Evolutionary conservation across 2,797 vertebrate species (phyloP).

Genomic region (Ispidina picta): DNA sequence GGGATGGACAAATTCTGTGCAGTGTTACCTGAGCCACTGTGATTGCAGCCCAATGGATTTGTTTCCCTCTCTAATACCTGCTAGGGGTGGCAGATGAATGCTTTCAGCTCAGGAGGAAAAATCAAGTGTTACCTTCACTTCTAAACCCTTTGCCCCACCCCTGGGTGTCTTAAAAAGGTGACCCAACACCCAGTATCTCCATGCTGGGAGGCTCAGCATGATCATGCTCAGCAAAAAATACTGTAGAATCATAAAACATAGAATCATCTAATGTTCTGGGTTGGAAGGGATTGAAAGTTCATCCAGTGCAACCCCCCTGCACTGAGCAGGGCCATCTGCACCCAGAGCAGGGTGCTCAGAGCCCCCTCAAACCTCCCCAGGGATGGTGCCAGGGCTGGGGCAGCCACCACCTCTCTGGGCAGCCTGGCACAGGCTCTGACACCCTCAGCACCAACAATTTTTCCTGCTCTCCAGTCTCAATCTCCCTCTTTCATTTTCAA

Average conservation of each 20-base stretch:
- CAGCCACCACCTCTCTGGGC: no score
- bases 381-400: background rate
- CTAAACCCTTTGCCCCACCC: background rate
- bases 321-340: background rate
- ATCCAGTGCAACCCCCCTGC: background rate
- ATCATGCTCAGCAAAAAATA: fast-evolving
- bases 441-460: background rate
- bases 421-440: background rate
- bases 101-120: background rate
- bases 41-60: fast-evolving
- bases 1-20: background rate
- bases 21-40: fast-evolving
- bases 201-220: fast-evolving
- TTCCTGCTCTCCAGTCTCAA: background rate
- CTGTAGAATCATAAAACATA: background rate
- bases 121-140: background rate
- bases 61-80: background rate
- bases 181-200: fast-evolving
- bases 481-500: background rate
- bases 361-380: background rate
- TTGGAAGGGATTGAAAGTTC: background rate
- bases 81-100: fast-evolving
- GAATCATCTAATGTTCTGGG: background rate
- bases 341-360: background rate
- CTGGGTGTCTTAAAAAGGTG: background rate